Conservation (phyloP, 2,797 vertebrate species). For the Ambastaia sidthimunki region DNA sequence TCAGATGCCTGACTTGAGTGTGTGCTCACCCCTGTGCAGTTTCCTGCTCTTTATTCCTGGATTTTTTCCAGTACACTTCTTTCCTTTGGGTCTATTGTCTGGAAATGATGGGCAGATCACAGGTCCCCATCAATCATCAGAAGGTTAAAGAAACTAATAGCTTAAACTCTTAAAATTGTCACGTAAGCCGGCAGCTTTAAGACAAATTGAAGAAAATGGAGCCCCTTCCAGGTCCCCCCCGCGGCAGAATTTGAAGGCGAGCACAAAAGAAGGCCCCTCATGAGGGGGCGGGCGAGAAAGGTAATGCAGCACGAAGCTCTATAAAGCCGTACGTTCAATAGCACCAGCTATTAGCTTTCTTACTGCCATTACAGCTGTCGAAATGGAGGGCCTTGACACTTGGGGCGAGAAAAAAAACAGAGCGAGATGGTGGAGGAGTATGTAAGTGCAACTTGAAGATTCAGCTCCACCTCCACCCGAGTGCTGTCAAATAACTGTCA, state of each 20-base stretch:
- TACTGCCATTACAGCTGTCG: conserved; percentile 76
- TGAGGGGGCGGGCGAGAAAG: conserved; percentile 77
- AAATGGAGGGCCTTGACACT: conserved; percentile 77
- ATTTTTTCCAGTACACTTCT: conserved; percentile 25
- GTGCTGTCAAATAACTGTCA: conserved; percentile 65
- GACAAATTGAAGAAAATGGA: conserved; percentile 85
- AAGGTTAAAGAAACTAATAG: conserved; percentile 80
- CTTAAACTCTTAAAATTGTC: conserved; percentile 80
- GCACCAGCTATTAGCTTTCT: conserved; percentile 86
- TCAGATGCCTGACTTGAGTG: conserved; percentile 60
- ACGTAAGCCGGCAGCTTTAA: conserved; percentile 82
- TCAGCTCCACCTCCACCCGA: conserved; percentile 65
- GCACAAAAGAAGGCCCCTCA: conserved; percentile 79
- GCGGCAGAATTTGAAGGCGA: conserved; percentile 74
- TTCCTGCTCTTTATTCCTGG: conserved; percentile 60
- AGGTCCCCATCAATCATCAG: conserved; percentile 65
- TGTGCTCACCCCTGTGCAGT: conserved; percentile 62
- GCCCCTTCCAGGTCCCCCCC: conserved; percentile 71
- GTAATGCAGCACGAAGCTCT: conserved; percentile 76
- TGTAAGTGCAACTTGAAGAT: conserved; percentile 77
- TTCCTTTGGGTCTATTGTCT: conserved; percentile 57
- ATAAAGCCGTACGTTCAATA: conserved; percentile 74
- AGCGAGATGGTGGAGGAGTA: conserved; percentile 61
- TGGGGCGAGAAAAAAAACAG: conserved; percentile 60
- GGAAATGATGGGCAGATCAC: conserved; percentile 72